A percentile compares a stretch with the other conserved stretches of the same genome.
phyloP scores from a whole-genome alignment of 2,797 vertebrate genomes.

The Oryzias sinensis region DNA sequence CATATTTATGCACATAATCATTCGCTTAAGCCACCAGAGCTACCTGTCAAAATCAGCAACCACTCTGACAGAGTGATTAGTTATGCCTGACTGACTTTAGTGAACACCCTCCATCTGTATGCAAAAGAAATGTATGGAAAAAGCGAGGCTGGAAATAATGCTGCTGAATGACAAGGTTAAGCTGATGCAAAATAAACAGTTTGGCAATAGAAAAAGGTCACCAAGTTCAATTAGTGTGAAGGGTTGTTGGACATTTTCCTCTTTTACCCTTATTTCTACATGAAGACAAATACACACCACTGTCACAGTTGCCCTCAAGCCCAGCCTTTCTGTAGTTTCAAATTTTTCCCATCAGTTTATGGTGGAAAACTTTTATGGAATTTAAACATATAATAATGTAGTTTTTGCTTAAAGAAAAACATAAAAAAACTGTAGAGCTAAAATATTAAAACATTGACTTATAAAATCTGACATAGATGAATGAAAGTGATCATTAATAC shows the following conservation, averaged over 20 bases:
- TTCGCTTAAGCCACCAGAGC: constrained; percentile 61
- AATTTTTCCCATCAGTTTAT: too few species aligned
- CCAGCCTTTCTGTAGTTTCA: too few species aligned
- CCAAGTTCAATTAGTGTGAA: constrained; percentile 58
- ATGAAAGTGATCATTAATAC: too few species aligned
- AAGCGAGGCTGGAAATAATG: constrained; percentile 59
- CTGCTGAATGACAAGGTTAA: constrained; percentile 76
- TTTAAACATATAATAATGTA: too few species aligned
- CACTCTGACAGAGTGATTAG: constrained; percentile 78
- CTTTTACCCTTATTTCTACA: not conserved
- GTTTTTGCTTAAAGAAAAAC: too few species aligned
- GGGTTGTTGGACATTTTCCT: constrained; percentile 16
- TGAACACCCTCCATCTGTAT: constrained; percentile 79
- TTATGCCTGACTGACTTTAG: constrained; percentile 80
- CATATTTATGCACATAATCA: constrained; percentile 81
- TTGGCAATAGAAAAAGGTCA: constrained; percentile 62
- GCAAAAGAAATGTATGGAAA: constrained; percentile 73
- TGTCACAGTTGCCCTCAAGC: not conserved
- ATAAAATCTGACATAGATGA: too few species aligned
- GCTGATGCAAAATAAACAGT: constrained; percentile 67
- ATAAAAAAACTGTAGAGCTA: too few species aligned
- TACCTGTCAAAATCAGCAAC: constrained; percentile 72
- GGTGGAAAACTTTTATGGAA: too few species aligned
- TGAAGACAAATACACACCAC: not conserved
- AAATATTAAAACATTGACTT: too few species aligned